phyloP scores from a whole-genome alignment of 2,113 vertebrate species.

The Cavia aperea region DNA sequence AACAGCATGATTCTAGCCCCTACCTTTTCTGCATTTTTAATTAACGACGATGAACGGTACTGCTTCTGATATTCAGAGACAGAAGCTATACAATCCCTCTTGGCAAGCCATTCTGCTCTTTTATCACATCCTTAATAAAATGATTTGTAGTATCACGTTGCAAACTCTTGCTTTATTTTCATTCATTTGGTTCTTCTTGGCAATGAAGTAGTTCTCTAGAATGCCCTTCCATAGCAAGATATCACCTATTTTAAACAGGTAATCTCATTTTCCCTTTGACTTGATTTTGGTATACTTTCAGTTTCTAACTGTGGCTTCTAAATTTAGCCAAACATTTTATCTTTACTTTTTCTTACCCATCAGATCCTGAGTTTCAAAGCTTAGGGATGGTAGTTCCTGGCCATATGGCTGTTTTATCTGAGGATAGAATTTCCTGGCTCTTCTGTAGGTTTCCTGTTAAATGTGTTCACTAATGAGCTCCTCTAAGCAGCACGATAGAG shows the following conservation, averaged over 20 bases:
- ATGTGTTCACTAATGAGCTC: not conserved
- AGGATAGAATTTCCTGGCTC: not conserved
- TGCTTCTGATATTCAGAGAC: not conserved
- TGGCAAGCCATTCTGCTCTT: not conserved
- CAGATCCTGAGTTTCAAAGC: not conserved
- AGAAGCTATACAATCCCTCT: not conserved
- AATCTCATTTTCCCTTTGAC: constrained; percentile 1
- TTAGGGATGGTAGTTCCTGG: not conserved
- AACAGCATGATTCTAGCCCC: not conserved
- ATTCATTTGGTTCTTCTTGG: not conserved
- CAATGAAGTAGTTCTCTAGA: not conserved
- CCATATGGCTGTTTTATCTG: not conserved
- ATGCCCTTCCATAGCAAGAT: not conserved
- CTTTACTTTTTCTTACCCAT: not conserved
- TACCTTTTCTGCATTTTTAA: constrained; percentile 38
- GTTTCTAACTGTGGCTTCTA: not conserved
- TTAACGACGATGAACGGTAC: not conserved
- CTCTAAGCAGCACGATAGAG: not conserved
- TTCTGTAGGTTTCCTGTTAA: not conserved
- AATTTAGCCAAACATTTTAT: constrained; percentile 15
- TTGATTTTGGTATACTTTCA: not conserved
- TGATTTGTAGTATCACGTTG: not conserved
- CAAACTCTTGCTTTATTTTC: not conserved
- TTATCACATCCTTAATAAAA: constrained; percentile 4
- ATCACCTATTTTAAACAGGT: not conserved